Percentiles rank a stretch among this genome's conserved stretches.
Evolutionary conservation across 1,140 invertebrate species (phyloP).

Genomic region (Musca vetustissima): DNA sequence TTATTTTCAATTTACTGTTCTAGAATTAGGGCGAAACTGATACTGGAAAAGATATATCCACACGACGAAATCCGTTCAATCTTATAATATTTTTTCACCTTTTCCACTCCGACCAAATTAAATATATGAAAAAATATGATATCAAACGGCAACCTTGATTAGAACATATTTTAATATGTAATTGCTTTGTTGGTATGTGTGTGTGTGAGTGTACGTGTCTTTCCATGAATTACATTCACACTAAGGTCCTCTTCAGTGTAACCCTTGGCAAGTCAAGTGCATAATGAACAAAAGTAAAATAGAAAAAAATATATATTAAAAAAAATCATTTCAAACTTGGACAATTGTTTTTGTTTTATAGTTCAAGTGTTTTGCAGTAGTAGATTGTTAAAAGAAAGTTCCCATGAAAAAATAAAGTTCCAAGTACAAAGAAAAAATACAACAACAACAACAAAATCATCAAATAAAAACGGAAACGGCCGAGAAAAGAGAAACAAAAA

Average conservation of each 20-base stretch:
- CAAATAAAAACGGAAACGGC: neutral
- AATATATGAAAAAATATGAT: no score
- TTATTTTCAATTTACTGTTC: no score
- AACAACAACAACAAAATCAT: no score
- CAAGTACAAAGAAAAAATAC: neutral
- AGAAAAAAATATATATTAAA: neutral
- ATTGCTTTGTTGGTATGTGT: neutral
- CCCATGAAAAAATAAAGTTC: conserved; percentile 1
- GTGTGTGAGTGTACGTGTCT: neutral
- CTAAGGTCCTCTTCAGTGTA: neutral
- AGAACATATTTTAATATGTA: conserved; percentile 19
- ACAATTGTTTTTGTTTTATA: conserved; percentile 10
- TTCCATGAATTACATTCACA: neutral
- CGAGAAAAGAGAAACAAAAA: neutral
- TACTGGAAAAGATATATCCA: no score
- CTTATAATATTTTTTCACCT: no score
- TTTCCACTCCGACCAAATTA: no score
- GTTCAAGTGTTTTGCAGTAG: conserved; percentile 16
- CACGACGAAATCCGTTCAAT: no score
- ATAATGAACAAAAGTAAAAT: conserved; percentile 3
- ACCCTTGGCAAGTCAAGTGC: conserved; percentile 19
- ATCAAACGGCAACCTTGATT: neutral
- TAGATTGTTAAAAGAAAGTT: neutral
- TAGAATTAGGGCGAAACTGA: no score
- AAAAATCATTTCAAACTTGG: neutral